Evolutionary conservation across 2,888 invertebrate species (phyloP), one percentile per base, ranked within the genome.

Genomic region (Blomia tropicalis): DNA sequence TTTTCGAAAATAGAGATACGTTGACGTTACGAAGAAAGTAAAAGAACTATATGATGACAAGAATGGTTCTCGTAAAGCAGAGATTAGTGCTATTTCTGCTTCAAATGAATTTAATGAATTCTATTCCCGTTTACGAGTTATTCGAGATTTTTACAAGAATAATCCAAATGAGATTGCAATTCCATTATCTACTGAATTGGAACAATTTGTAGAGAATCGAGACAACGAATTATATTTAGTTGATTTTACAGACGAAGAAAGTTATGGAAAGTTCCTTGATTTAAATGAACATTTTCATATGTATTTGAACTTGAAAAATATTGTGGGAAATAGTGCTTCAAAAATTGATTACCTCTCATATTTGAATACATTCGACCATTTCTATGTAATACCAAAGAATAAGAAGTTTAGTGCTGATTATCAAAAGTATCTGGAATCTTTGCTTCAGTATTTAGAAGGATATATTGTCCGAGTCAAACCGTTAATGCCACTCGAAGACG

Each of bases 91-190:
- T 0, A 77, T 98, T 25, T 91, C 93, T 0, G 98, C 96, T 0
- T 95, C 96, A 1, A 98, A 98, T 78, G 98, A 98, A 73, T 96
- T 98, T 74, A 85, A 86, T 66, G 98, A 98, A 74, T 99, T 98
- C 75, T 96, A 98, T 74, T 82, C 83, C 1, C 80, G 96, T 41
- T 78, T 98, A 14, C 92, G 93, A 72, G 83, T 85, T 68, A 89
- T 98, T 62, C 93, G 93, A 74, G 95, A 96, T 70, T 95, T 95
- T 72, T 93, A 98, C 72, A 82, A 88, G 62, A 85, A 87, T 72
- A 91, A 95, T 79, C 93, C 93, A 0, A 90, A 91, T 77, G 93
- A 95, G 78, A 86, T 87, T 69, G 85, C 88, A 75, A 84, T 95
- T 2, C 96, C 98, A 1, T 87, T 98, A 82, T 92, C 95, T 0